phyloP scores from a whole-genome alignment of 2,888 invertebrate species.

The Coremacera marginata region DNA sequence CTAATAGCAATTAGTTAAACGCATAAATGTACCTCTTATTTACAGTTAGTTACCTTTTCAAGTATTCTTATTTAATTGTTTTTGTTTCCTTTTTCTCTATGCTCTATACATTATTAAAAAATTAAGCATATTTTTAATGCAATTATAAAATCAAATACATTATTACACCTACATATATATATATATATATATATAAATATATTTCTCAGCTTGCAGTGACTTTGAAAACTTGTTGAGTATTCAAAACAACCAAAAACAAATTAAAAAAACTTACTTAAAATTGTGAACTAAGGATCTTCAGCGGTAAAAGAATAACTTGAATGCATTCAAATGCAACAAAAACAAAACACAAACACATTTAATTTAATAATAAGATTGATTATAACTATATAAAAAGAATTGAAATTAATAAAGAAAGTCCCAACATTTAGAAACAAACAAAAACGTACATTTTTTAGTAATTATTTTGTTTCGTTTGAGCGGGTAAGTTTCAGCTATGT shows the following conservation, averaged over 20 bases:
- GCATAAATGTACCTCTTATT: conserved; percentile 1
- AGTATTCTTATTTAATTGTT: not conserved
- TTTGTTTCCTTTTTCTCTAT: not conserved
- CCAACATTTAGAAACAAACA: conserved; percentile 31
- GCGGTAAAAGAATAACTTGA: not conserved
- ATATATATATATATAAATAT: not conserved
- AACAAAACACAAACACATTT: not conserved
- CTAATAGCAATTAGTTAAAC: not conserved
- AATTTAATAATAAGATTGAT: conserved; percentile 13
- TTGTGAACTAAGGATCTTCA: not conserved
- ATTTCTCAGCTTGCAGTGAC: conserved; percentile 19
- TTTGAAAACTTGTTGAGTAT: not conserved
- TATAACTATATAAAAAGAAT: conserved; percentile 22
- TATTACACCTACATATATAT: not conserved
- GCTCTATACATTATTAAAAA: not conserved
- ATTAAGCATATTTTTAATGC: not conserved
- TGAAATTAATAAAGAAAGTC: conserved; percentile 26
- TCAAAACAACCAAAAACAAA: not conserved
- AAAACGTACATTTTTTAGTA: no score
- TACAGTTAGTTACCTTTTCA: conserved; percentile 14
- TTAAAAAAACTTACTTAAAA: not conserved
- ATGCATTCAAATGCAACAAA: not conserved
- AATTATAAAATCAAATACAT: conserved; percentile 16
- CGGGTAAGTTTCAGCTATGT: no score
- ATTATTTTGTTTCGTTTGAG: not conserved